Percentiles rank a stretch among this genome's conserved stretches.
phyloP scores from a whole-genome alignment of 37 sponge, comb jelly and placozoan genomes.

The Ephydatia muelleri region DNA sequence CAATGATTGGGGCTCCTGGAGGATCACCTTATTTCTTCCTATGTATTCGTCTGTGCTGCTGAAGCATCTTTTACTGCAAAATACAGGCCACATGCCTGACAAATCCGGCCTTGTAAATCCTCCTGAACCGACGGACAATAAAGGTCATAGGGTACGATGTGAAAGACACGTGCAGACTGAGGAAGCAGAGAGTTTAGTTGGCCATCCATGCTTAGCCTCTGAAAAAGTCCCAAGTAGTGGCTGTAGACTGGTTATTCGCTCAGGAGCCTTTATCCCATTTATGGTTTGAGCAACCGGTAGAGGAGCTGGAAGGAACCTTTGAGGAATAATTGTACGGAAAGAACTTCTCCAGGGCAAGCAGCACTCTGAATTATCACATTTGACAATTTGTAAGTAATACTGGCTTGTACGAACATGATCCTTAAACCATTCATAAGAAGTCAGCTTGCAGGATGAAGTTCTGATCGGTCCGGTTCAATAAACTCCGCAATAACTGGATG shows the following conservation, averaged over 20 bases:
- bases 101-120: not conserved
- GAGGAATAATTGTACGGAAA: not conserved
- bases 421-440: not conserved
- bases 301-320: not conserved
- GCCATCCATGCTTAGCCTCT: not conserved
- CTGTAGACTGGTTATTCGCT: not conserved
- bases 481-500: not conserved
- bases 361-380: not conserved
- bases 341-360: not conserved
- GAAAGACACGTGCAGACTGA: not conserved
- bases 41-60: not conserved
- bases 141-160: not conserved
- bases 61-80: not conserved
- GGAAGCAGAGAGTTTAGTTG: not conserved
- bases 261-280: not conserved
- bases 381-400: not conserved
- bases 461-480: not conserved
- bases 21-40: not conserved
- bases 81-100: not conserved
- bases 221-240: not conserved
- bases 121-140: not conserved
- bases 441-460: not conserved
- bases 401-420: not conserved
- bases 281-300: not conserved
- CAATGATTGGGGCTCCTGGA: constrained; percentile 1